These are phyloP conservation scores for Sialis lutaria DNA, from an alignment of 2,888 invertebrate species.

Conservation along the genomic window DNA sequence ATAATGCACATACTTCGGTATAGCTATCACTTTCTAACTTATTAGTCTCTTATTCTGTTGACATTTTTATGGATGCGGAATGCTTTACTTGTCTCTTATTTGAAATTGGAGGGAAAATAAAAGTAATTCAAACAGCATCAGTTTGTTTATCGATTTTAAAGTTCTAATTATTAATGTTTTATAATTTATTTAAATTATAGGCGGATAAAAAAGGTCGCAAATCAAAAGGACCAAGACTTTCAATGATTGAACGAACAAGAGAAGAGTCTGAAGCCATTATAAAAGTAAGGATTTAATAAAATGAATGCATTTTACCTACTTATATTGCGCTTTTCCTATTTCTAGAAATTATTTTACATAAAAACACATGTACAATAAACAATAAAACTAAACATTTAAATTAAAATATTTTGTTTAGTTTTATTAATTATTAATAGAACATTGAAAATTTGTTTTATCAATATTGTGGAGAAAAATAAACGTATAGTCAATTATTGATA, in stretches of 20 bases:
- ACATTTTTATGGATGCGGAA: background rate
- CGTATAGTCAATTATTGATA: background rate
- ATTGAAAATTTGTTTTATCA: no score
- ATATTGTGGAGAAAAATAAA: no score
- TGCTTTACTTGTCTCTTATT: background rate
- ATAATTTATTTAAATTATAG: slow-evolving; percentile 17
- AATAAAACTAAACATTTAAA: no score
- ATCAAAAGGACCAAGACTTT: slow-evolving; percentile 26
- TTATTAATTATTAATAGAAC: no score
- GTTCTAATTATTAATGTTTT: slow-evolving; percentile 2
- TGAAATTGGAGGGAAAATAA: slow-evolving; percentile 3
- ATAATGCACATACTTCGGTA: background rate
- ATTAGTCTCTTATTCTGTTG: background rate
- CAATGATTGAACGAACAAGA: slow-evolving; percentile 28
- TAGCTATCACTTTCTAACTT: background rate
- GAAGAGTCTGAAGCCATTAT: slow-evolving; percentile 33
- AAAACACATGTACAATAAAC: no score
- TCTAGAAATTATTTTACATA: background rate
- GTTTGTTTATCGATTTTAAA: background rate
- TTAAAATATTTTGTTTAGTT: no score
- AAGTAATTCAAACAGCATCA: background rate
- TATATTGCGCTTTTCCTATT: background rate
- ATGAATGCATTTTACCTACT: background rate
- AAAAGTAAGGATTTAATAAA: slow-evolving; percentile 23
- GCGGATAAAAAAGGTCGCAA: slow-evolving; percentile 29